Evolutionary conservation across 2,888 invertebrate genomes (phyloP).

Genomic region (Prostheceraeus crozeri): DNA sequence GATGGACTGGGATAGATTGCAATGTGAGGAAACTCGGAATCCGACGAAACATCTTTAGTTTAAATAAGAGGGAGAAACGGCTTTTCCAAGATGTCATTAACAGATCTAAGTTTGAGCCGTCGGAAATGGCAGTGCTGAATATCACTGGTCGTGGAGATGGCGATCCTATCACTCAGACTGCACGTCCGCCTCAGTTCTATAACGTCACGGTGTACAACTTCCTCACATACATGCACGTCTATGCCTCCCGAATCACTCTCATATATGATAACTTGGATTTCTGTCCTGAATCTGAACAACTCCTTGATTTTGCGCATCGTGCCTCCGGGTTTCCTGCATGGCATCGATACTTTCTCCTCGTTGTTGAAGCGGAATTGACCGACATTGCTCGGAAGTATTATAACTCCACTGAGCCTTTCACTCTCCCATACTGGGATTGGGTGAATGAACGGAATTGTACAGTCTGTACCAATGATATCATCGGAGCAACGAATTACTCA

Average conservation of each 20-base stretch:
- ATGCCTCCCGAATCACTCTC: conserved; percentile 28
- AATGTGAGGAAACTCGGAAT: too few relatives aligned
- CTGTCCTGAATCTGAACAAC: not conserved
- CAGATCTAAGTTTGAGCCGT: not conserved
- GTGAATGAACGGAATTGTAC: conserved; percentile 29
- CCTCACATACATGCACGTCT: conserved; percentile 30
- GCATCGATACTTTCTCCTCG: conserved; percentile 36
- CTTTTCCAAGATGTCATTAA: conserved; percentile 24
- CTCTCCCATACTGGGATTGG: conserved; percentile 39
- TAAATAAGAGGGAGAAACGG: conserved; percentile 25
- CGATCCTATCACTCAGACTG: not conserved
- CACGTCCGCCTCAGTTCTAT: conserved; percentile 20
- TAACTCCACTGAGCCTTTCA: conserved; percentile 34
- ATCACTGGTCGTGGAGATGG: conserved; percentile 12
- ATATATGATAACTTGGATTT: not conserved
- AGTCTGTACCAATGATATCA: conserved; percentile 37
- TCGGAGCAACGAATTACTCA: conserved; percentile 21
- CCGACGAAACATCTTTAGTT: conserved; percentile 22
- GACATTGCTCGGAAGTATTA: conserved; percentile 5
- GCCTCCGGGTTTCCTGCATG: conserved; percentile 38
- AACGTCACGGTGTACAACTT: conserved; percentile 31
- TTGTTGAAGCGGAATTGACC: conserved; percentile 15
- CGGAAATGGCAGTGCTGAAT: conserved; percentile 34
- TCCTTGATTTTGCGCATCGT: conserved; percentile 35
- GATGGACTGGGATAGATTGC: conserved; percentile 33